phyloP scores from a whole-genome alignment of 2,113 vertebrate species.

The Perca schrenkii region DNA sequence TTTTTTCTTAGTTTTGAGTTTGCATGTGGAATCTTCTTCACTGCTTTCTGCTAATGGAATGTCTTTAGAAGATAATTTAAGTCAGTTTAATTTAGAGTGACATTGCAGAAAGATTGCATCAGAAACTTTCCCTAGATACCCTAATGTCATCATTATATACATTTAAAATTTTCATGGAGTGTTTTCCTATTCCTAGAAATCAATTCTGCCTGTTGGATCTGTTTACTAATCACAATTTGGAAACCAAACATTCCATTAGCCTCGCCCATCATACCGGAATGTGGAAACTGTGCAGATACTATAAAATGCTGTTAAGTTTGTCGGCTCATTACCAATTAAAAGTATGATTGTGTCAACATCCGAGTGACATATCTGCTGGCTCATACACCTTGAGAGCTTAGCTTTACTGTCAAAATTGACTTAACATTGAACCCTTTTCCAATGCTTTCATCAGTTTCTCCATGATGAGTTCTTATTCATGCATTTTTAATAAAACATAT shows the following conservation, averaged over 20 bases:
- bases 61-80: conserved; percentile 13
- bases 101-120: conserved; percentile 26
- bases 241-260: background rate
- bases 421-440: background rate
- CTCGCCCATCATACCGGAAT: background rate
- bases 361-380: background rate
- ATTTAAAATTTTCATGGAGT: background rate
- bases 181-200: background rate
- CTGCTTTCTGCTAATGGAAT: background rate
- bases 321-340: background rate
- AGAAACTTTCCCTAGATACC: background rate
- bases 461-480: background rate
- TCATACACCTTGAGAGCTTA: background rate
- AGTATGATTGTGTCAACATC: background rate
- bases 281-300: background rate
- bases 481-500: background rate
- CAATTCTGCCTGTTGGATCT: background rate
- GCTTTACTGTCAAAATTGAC: background rate
- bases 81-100: background rate
- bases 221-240: background rate
- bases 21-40: background rate
- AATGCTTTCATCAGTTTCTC: background rate
- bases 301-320: background rate
- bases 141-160: background rate
- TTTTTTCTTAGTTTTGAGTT: background rate